phyloP scores from a whole-genome alignment of 2,888 invertebrate species.

The Apantesis nais region DNA sequence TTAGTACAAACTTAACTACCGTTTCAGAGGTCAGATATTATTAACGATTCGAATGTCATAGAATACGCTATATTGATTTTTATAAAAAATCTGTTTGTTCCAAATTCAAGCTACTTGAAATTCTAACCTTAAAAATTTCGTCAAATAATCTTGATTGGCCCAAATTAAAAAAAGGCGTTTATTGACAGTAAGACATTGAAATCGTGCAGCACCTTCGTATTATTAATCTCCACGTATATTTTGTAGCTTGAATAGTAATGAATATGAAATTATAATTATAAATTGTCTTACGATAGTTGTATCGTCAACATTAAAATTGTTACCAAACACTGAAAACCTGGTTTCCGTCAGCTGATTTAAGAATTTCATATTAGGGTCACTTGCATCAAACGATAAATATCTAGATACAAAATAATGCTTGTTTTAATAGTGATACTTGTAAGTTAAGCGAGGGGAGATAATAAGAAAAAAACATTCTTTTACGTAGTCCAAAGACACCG shows the following conservation, averaged over 20 bases:
- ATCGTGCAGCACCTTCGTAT: neutral
- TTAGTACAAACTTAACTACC: constrained; percentile 27
- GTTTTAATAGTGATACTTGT: neutral
- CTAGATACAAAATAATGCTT: neutral
- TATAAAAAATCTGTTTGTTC: neutral
- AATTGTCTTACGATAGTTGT: neutral
- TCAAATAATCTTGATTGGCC: neutral
- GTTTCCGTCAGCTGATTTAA: neutral
- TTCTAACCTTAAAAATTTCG: neutral
- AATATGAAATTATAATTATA: constrained; percentile 7
- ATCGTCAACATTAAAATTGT: neutral
- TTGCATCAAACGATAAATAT: neutral
- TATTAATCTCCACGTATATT: neutral
- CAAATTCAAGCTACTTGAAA: neutral
- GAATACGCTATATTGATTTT: neutral
- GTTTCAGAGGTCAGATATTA: neutral
- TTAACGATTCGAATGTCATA: neutral
- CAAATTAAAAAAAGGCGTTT: neutral
- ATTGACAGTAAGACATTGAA: neutral
- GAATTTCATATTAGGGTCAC: neutral
- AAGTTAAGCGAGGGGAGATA: neutral
- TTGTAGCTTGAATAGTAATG: neutral
- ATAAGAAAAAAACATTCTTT: neutral
- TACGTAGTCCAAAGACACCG: neutral
- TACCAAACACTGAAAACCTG: neutral